A percentile compares a stretch with the other conserved stretches of the same genome.
Evolutionary conservation across 1,140 invertebrate species (phyloP).

Genomic region (Camponotus pennsylvanicus): DNA sequence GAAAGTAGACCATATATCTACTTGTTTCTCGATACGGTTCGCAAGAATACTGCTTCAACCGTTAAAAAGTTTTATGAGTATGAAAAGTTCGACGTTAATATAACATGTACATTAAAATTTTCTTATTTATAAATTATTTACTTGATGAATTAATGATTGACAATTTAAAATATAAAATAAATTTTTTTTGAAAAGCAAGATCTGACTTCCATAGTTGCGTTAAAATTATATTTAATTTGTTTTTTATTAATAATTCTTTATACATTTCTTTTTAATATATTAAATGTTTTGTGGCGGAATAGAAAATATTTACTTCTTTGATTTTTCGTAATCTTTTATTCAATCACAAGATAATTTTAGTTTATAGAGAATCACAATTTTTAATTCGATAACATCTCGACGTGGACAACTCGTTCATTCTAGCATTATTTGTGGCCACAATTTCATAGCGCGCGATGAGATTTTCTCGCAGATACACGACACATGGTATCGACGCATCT

Average conservation of each 20-base stretch:
- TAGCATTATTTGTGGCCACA: too few relatives aligned
- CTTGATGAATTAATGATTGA: neutral
- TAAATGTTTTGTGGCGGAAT: neutral
- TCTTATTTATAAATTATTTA: neutral
- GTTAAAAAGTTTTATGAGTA: conserved; percentile 9
- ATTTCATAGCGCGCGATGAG: neutral
- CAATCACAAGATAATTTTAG: neutral
- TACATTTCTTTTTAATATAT: neutral
- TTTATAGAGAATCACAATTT: neutral
- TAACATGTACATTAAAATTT: neutral
- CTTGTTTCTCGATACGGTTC: conserved; percentile 22
- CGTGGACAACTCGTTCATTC: neutral
- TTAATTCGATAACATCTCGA: neutral
- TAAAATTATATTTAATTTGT: neutral
- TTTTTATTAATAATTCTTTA: neutral
- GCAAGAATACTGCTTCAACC: neutral
- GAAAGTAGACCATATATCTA: conserved; percentile 51
- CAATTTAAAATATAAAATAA: neutral
- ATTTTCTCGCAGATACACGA: neutral
- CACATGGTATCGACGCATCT: neutral
- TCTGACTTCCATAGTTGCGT: neutral
- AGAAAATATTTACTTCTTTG: neutral
- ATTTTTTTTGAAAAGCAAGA: neutral
- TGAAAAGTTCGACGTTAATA: neutral
- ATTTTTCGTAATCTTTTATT: neutral